These are phyloP conservation scores for Stegostoma tigrinum DNA, from an alignment of 2,113 vertebrate genomes.

Conservation along the genomic window DNA sequence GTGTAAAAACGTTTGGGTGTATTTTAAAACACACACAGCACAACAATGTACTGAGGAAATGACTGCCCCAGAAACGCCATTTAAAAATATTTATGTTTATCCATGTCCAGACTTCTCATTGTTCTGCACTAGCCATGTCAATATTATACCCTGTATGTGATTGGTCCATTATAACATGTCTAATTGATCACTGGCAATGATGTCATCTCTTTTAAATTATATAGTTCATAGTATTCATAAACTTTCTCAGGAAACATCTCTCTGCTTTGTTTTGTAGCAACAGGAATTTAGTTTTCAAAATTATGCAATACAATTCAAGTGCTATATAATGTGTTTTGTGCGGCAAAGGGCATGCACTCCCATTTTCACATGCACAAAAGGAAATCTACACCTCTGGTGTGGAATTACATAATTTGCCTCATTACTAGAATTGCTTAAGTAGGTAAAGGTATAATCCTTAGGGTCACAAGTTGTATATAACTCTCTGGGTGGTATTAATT, in stretches of 20 bases:
- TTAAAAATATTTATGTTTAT: neutral
- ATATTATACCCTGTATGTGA: neutral
- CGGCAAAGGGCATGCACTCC: neutral
- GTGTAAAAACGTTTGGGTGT: neutral
- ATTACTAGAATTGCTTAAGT: neutral
- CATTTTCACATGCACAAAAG: too few species aligned
- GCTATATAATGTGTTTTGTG: neutral
- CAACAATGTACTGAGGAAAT: neutral
- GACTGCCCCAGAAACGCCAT: neutral
- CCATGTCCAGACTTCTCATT: neutral
- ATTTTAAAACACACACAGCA: too few species aligned
- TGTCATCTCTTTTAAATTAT: neutral
- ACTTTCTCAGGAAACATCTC: neutral
- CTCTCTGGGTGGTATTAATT: neutral
- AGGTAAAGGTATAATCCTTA: neutral
- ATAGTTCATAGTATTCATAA: neutral
- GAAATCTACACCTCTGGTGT: too few species aligned
- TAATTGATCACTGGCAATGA: neutral
- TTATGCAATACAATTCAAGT: neutral
- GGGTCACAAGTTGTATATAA: neutral
- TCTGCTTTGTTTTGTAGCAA: neutral
- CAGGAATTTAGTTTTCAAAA: neutral
- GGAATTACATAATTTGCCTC: too few species aligned
- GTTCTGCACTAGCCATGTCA: neutral
- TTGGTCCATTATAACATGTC: neutral